Base-by-base conservation (phyloP, 2,888 invertebrate genomes). In the Noctuana brunneofusca region DNA sequence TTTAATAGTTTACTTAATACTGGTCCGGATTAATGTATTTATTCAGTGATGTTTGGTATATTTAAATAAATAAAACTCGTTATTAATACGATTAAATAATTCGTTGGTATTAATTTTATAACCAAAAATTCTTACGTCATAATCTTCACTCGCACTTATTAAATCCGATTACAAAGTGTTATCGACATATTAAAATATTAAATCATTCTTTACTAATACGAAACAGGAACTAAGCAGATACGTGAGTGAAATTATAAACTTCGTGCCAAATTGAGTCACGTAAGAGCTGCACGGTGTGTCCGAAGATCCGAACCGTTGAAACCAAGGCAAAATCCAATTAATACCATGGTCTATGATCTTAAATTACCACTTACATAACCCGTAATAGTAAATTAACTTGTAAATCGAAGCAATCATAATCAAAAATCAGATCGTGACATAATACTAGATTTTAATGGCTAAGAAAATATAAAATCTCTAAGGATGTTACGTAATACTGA, bases 221-320 rank as follows among this genome's bases (percentile, higher is more conserved):
- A 72, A 74, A 73, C 81, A 85, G 84, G 84, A 85, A 83, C 73
- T 70, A 54, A 54, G 65, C 11, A n/a, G 68, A 67, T 68, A 74
- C 82, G 75, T 80, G 79, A 80, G 80, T 71, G 68, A 76, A 83
- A 80, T 85, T 70, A 79, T 76, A 74, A 80, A 79, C 83, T 79
- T 77, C 75, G 74, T 79, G 81, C 82, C 71, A 68, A 74, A 74
- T 69, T 65, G 71, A 75, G 69, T 81, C 82, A 80, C 80, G 84
- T 79, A 82, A 83, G 71, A 70, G 68, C 65, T 64, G 65, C 66
- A 64, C 60, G 65, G 59, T 66, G 41, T 58, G 52, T 62, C 64
- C 14, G n/a, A 57, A 22, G 57, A 24, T 46, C 20, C 24, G 30
- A 48, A 60, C 35, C 38, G 56, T 54, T 56, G 38, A 64, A 67